These are phyloP conservation scores for Patella depressa DNA, from an alignment of 2,888 invertebrate species.

Conservation along the genomic window DNA sequence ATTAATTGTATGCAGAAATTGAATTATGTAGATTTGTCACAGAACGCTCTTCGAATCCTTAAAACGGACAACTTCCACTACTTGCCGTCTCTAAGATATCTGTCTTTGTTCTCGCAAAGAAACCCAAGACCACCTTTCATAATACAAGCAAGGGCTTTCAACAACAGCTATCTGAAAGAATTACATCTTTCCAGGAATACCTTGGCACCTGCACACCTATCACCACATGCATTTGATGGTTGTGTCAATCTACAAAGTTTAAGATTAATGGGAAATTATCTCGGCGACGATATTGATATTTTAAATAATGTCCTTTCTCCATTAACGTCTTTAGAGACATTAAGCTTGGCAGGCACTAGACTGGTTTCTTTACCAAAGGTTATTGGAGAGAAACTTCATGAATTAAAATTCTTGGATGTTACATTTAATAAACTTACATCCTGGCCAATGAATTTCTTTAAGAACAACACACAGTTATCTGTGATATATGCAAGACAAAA, in stretches of 20 bases:
- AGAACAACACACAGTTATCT: background rate
- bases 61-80: no score
- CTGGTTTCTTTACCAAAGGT: background rate
- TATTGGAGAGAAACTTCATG: background rate
- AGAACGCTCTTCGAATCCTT: background rate
- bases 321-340: background rate
- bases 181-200: background rate
- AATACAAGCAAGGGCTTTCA: background rate
- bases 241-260: background rate
- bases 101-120: background rate
- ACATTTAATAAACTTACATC: background rate
- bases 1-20: background rate
- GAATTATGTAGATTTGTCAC: background rate
- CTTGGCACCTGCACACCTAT: background rate
- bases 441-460: background rate
- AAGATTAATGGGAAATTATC: background rate
- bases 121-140: background rate
- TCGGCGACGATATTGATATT: background rate
- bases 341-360: background rate
- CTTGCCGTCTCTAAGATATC: no score
- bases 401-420: background rate
- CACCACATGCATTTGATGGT: background rate
- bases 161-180: background rate
- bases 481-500: background rate
- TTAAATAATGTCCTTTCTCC: background rate